Evolutionary conservation across 1,140 invertebrate species (phyloP), one percentile per base, ranked within the genome.

Genomic region (Bombus haemorrhoidalis): DNA sequence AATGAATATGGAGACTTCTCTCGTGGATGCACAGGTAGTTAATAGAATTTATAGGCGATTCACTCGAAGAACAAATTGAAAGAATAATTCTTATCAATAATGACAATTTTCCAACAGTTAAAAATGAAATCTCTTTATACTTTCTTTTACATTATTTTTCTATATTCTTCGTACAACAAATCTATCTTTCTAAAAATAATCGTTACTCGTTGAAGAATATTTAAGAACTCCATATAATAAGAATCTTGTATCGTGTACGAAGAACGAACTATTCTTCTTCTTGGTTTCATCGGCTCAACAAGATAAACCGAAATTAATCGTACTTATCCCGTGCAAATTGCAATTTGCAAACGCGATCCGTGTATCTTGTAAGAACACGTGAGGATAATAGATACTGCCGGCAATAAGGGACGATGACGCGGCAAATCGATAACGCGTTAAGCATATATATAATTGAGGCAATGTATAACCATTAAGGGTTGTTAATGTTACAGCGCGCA

Each of bases 381-480:
- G 62, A 80, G 77, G 66, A 71, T 47, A 75, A 85, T 72, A 68
- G 79, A 57, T 88, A 92, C 88, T 86, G 88, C 47, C 66, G 59
- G 86, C 87, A 89, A 89, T 83, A 78, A 72, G 71, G 85, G 72
- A 91, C 74, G 84, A 82, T 88, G 85, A 90, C 73, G 85, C 86
- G 81, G 88, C 88, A 89, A 91, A 91, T 87, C 87, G 86, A 92
- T 92, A 88, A 28, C 66, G 68, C 62, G 86, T 86, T 90, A 85
- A 84, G 71, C 85, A 86, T 91, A 88, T 86, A 89, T 90, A 92
- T 89, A 91, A 92, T 92, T 92, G 86, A 85, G 76, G 92, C 87
- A 91, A 93, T 93, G 89, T 91, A 83, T 93, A 93, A 92, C 90
- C 92, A 93, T 93, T 93, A 93, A 85, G 91, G 83, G 92, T 91